Percentiles rank a stretch among this genome's conserved stretches.
phyloP scores from a whole-genome alignment of 2,888 invertebrate species.

The Conus canariensis region DNA sequence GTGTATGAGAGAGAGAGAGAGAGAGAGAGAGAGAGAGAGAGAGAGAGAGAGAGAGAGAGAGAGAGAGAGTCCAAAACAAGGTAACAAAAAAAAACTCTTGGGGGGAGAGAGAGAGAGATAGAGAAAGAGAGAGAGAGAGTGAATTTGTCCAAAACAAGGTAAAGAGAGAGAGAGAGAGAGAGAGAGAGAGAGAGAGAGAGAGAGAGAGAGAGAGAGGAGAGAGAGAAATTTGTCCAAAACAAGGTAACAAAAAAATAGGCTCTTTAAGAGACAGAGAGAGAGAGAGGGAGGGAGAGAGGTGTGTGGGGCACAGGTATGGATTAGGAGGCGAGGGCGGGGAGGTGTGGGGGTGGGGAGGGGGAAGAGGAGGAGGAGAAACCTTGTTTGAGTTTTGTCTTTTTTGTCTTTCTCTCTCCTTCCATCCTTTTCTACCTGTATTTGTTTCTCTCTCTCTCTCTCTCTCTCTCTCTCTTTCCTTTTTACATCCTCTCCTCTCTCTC shows the following conservation, averaged over 20 bases:
- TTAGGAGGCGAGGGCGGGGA: background rate
- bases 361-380: background rate
- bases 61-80: too few relatives aligned
- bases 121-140: background rate
- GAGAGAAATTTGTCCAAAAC: background rate
- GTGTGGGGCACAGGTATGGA: background rate
- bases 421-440: background rate
- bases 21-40: too few relatives aligned
- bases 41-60: too few relatives aligned
- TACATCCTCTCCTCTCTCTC: background rate
- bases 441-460: background rate
- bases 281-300: constrained; percentile 1
- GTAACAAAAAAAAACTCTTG: too few relatives aligned
- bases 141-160: too few relatives aligned
- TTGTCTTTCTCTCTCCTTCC: background rate
- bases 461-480: background rate
- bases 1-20: background rate
- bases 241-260: background rate
- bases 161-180: background rate
- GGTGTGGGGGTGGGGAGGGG: background rate
- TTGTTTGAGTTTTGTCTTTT: background rate
- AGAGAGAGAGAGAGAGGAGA: constrained; percentile 24
- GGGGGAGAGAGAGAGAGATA: background rate
- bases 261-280: background rate
- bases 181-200: constrained; percentile 24